Evolutionary conservation across 2,797 vertebrate species (phyloP).

Genomic region (Danio jaintianensis): DNA sequence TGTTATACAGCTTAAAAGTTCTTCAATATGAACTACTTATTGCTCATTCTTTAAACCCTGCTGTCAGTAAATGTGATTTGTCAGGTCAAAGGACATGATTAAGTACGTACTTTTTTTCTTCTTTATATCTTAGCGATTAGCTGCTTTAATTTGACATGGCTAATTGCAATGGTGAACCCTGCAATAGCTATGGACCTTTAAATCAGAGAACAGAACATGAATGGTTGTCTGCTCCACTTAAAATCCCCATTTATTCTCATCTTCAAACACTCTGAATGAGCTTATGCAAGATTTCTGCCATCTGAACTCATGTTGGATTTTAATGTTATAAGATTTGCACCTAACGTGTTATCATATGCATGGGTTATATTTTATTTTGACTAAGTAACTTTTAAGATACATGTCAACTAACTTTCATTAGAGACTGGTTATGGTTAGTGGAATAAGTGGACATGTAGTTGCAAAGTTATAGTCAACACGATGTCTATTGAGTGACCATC

Average conservation of each 20-base stretch:
- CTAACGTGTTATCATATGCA: not conserved
- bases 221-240: not conserved
- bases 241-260: constrained; percentile 5
- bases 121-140: not conserved
- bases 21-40: not conserved
- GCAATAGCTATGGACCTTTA: not conserved
- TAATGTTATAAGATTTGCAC: not conserved
- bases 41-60: not conserved
- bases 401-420: too few species aligned
- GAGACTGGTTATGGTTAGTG: too few species aligned
- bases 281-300: not conserved
- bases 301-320: not conserved
- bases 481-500: too few species aligned
- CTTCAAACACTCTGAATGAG: constrained; percentile 18
- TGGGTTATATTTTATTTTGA: too few species aligned
- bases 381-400: not conserved
- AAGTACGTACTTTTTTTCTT: not conserved
- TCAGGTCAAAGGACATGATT: not conserved
- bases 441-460: too few species aligned
- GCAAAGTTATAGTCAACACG: too few species aligned
- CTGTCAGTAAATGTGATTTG: not conserved
- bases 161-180: not conserved
- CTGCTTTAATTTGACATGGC: not conserved
- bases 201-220: not conserved
- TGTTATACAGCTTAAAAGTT: too few species aligned